These are phyloP conservation scores for Thalassophryne amazonica DNA, from an alignment of 2,797 vertebrate species.

Conservation along the genomic window DNA sequence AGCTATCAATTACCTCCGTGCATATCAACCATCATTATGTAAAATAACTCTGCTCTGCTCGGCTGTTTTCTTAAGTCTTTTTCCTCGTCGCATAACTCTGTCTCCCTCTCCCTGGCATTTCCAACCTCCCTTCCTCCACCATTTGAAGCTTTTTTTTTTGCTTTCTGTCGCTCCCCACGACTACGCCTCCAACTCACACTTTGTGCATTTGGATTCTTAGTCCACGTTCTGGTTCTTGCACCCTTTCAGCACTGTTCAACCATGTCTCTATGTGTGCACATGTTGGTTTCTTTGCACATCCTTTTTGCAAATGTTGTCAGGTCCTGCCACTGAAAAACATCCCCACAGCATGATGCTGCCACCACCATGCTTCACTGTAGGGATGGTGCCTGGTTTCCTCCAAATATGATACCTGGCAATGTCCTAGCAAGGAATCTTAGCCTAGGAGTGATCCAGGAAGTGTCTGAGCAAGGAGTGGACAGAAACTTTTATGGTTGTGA, in stretches of 20 bases:
- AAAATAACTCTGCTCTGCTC: constrained; percentile 89
- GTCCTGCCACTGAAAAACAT: too few relatives aligned
- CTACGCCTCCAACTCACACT: constrained; percentile 4
- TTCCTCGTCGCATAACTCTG: constrained; percentile 64
- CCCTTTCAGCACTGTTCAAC: constrained; percentile 11
- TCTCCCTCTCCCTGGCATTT: constrained; percentile 40
- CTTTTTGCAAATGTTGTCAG: background rate
- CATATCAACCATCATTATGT: constrained; percentile 96
- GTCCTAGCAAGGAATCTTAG: too few relatives aligned
- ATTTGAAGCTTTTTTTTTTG: constrained; percentile 53
- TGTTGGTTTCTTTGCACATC: constrained; percentile 8
- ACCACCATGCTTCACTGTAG: too few relatives aligned
- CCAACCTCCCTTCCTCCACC: constrained; percentile 16
- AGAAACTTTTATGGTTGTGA: too few relatives aligned
- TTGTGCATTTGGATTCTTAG: constrained; percentile 24
- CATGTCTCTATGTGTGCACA: background rate
- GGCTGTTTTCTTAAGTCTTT: constrained; percentile 67
- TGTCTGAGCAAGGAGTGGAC: too few relatives aligned
- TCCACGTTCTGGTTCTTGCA: constrained; percentile 1
- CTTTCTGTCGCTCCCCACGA: constrained; percentile 30
- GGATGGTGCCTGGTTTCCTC: too few relatives aligned
- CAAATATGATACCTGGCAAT: too few relatives aligned
- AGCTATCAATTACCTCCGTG: constrained; percentile 96
- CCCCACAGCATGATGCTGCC: too few relatives aligned
- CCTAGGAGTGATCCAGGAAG: too few relatives aligned